Evolutionary conservation across 2,797 vertebrate genomes (phyloP), one percentile per base, ranked within the genome.

Genomic region (Rousettus madagascariensis): DNA sequence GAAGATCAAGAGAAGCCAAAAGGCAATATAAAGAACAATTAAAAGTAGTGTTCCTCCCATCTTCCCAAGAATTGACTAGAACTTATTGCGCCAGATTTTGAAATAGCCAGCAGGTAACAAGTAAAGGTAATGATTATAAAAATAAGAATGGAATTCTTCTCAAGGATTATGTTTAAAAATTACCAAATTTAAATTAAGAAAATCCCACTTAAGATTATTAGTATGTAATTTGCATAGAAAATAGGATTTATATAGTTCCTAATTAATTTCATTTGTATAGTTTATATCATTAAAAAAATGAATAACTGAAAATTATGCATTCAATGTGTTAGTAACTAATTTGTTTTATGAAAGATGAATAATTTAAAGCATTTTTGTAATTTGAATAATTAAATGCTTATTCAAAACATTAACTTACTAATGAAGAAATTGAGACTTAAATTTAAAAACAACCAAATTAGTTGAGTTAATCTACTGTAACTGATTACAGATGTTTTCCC

Each of bases 401-500:
- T 13, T 94, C 89, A 41, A 92, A 91, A 93, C 15, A 65, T 85
- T 92, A 90, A 20, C 41, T 95, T 74, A 86, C 43, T 93, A 87
- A 19, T 79, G 57, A 82, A 77, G 57, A 92, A 49, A 36, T 36
- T 51, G 61, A 51, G 38, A 36, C 16, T n/a, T 55, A 55, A 20
- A 78, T 30, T 53, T 33, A 28, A 66, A 92, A 94, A 57, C 41
- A 95, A 7, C 12, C 74, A 87, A 22, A 65, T 92, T 90, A 93
- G 71, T 63, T 86, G 77, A 94, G 57, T 82, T 95, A 92, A 86
- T 87, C 43, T 69, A 61, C 59, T 91, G 30, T 94, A 95, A 78
- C 74, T 91, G 84, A 83, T 83, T 93, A 87, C 87, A 84, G 63
- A 75, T 91, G 11, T 91, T 97, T 96, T 63, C 85, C 82, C 77